Percentiles rank a stretch among this genome's conserved stretches.
These are phyloP conservation scores for Drosophila fuyamai DNA, from an alignment of 1,140 invertebrate genomes.

Conservation along the genomic window DNA sequence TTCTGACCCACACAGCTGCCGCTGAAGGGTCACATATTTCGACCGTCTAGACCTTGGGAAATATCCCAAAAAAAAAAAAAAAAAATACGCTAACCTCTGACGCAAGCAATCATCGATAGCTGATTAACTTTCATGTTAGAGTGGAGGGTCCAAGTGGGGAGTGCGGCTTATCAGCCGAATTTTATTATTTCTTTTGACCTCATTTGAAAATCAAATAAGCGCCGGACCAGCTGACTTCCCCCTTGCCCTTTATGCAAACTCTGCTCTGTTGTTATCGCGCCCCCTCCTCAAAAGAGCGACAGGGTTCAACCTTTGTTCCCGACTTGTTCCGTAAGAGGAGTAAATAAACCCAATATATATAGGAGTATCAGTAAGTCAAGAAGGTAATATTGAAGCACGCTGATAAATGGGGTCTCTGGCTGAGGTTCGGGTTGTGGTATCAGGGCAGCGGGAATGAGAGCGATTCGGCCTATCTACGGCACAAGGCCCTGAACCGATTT, in stretches of 20 bases:
- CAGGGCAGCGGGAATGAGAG: constrained; percentile 16
- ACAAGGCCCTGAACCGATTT: constrained; percentile 58
- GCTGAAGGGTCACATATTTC: constrained; percentile 42
- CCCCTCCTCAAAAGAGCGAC: background rate
- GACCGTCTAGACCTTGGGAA: constrained; percentile 42
- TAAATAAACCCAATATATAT: constrained; percentile 18
- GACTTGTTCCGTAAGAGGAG: constrained; percentile 18
- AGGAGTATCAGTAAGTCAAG: constrained; percentile 39
- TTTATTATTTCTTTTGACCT: constrained; percentile 69
- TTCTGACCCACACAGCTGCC: constrained; percentile 36
- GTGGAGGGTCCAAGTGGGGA: constrained; percentile 14
- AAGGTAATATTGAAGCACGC: constrained; percentile 40
- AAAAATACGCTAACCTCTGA: constrained; percentile 31
- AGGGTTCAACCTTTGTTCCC: constrained; percentile 64
- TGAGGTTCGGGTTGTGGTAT: constrained; percentile 13
- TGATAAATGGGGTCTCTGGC: constrained; percentile 47
- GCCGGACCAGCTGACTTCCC: constrained; percentile 23
- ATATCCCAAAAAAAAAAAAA: constrained; percentile 4
- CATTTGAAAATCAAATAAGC: constrained; percentile 80
- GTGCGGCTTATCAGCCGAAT: constrained; percentile 61
- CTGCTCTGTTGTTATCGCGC: constrained; percentile 32
- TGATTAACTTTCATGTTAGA: constrained; percentile 44
- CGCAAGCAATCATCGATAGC: constrained; percentile 37
- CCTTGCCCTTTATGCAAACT: constrained; percentile 44
- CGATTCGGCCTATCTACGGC: constrained; percentile 30